phyloP scores from a whole-genome alignment of 2,888 invertebrate genomes.

The Odontocerum albicorne region DNA sequence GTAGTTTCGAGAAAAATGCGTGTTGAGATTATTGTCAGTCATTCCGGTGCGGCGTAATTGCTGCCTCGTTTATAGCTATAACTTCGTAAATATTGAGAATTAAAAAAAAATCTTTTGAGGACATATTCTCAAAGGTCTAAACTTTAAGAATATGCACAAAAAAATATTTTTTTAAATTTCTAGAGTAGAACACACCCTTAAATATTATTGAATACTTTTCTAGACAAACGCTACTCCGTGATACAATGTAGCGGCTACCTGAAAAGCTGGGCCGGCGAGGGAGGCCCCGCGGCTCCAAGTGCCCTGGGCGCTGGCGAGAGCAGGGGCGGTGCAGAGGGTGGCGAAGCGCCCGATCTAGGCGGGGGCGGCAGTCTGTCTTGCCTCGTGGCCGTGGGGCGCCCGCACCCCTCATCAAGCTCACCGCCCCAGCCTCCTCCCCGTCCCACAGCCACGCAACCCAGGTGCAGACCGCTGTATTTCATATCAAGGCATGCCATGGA shows the following conservation, averaged over 20 bases:
- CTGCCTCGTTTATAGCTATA: too few relatives aligned
- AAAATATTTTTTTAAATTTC: too few relatives aligned
- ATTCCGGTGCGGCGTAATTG: too few relatives aligned
- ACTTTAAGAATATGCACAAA: too few relatives aligned
- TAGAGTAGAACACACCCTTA: too few relatives aligned
- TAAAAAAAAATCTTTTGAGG: too few relatives aligned
- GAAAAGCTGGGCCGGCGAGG: conserved; percentile 86
- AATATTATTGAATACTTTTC: conserved; percentile 25
- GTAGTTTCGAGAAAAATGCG: too few relatives aligned
- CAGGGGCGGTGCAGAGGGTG: conserved; percentile 62
- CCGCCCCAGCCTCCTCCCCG: conserved; percentile 38
- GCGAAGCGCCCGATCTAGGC: too few relatives aligned
- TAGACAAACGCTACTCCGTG: conserved; percentile 83
- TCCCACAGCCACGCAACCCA: conserved; percentile 45
- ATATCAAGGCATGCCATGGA: conserved; percentile 85
- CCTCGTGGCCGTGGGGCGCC: conserved; percentile 83
- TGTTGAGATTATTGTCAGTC: too few relatives aligned
- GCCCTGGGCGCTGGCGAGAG: conserved; percentile 61
- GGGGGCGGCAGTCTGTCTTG: conserved; percentile 78
- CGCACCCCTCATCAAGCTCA: conserved; percentile 62
- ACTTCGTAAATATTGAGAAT: too few relatives aligned
- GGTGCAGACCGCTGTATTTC: conserved; percentile 69
- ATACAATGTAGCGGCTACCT: conserved; percentile 93
- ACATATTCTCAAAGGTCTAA: too few relatives aligned
- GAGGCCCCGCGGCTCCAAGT: conserved; percentile 55